Evolutionary conservation across 2,113 vertebrate genomes (phyloP).

Genomic region (Campylorhamphus procurvoides): DNA sequence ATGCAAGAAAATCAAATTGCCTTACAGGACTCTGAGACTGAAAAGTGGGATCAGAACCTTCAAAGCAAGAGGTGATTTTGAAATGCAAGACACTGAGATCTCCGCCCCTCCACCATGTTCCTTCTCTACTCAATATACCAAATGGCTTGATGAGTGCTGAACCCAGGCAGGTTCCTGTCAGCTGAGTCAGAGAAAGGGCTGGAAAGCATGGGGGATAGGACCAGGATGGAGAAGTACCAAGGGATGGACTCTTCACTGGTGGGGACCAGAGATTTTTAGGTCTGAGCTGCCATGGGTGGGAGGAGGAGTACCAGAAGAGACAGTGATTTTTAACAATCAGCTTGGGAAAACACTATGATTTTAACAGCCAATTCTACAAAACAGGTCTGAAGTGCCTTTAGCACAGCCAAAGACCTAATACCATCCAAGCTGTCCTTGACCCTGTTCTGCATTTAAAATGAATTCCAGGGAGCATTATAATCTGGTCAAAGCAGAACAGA

Average conservation of each 20-base stretch:
- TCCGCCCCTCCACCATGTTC: accelerated
- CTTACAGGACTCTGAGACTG: background rate
- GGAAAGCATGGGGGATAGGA: background rate
- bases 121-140: background rate
- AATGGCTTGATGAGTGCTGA: accelerated
- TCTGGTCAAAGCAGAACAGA: slow-evolving; percentile 27
- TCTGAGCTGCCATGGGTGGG: accelerated
- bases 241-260: background rate
- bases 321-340: background rate
- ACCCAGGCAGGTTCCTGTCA: background rate
- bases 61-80: background rate
- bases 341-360: background rate
- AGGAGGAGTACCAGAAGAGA: background rate
- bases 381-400: background rate
- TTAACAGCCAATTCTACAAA: slow-evolving; percentile 1
- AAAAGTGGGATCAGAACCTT: background rate
- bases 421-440: background rate
- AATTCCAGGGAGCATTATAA: slow-evolving; percentile 44
- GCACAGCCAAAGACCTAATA: background rate
- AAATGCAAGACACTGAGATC: background rate
- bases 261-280: background rate
- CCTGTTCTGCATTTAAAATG: slow-evolving; percentile 51
- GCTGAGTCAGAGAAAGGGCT: background rate
- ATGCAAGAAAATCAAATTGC: background rate
- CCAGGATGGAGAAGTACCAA: background rate